phyloP scores from a whole-genome alignment of 2,797 vertebrate genomes.

The Gymnoscopelus microlampas region DNA sequence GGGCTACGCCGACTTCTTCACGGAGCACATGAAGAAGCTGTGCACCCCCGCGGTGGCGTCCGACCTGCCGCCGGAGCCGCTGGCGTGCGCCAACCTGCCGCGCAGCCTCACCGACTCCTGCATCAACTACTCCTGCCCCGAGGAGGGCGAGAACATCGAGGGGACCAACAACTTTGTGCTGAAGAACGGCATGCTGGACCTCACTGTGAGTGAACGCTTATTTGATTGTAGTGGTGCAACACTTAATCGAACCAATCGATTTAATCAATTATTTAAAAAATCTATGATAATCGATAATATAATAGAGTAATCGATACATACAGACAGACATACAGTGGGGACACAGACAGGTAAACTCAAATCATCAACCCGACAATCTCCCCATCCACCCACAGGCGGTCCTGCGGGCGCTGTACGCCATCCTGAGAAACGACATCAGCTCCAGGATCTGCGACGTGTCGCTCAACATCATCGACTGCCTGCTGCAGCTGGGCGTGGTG shows the following conservation, averaged over 20 bases:
- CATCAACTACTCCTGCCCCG: conserved; percentile 97
- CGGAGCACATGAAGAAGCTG: conserved; percentile 96
- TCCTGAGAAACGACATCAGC: conserved; percentile 96
- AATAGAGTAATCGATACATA: too few species aligned
- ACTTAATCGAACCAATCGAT: too few species aligned
- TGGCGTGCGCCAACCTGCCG: conserved; percentile 95
- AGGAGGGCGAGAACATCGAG: conserved; percentile 95
- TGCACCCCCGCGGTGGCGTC: conserved; percentile 93
- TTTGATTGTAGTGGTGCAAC: too few species aligned
- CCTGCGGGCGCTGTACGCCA: conserved; percentile 92
- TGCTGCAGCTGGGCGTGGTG: conserved; percentile 95
- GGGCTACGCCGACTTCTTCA: conserved; percentile 98
- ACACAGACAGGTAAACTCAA: not conserved
- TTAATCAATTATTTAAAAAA: too few species aligned
- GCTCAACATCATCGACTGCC: conserved; percentile 95
- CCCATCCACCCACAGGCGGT: conserved; percentile 82
- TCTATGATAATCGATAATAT: too few species aligned
- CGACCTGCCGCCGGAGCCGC: conserved; percentile 91
- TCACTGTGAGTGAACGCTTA: conserved; percentile 83
- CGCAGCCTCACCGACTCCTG: conserved; percentile 98
- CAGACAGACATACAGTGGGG: too few species aligned
- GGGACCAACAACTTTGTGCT: conserved; percentile 97
- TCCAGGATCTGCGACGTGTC: conserved; percentile 96
- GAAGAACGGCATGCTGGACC: conserved; percentile 98
- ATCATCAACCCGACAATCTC: too few species aligned